A percentile compares a stretch with the other conserved stretches of the same genome.
Conservation (phyloP, 2,797 vertebrate genomes). For the Sparidentex hasta region DNA sequence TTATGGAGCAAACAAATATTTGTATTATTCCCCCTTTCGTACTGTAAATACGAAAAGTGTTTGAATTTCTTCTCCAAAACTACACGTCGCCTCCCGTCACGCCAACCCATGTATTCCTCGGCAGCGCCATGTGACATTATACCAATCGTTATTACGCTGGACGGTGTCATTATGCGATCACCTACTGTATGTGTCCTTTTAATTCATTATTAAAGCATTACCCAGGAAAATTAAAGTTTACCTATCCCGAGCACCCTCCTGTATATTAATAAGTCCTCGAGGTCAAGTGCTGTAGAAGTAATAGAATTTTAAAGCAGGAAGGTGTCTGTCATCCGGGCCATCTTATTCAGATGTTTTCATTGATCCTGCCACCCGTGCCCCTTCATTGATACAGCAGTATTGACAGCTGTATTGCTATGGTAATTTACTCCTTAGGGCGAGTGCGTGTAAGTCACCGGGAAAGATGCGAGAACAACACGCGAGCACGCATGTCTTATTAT, state of each 20-base stretch:
- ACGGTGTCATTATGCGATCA: constrained; percentile 23
- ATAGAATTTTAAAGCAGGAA: constrained; percentile 73
- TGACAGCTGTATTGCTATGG: constrained; percentile 84
- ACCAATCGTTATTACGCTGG: neutral
- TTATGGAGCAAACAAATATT: no score
- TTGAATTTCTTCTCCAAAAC: no score
- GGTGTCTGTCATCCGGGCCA: constrained; percentile 59
- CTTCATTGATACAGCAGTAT: constrained; percentile 77
- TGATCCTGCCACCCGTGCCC: constrained; percentile 79
- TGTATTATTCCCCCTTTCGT: neutral
- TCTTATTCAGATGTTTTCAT: constrained; percentile 80
- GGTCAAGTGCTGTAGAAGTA: constrained; percentile 71
- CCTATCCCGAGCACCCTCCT: constrained; percentile 26
- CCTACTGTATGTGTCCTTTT: constrained; percentile 11
- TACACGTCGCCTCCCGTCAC: neutral
- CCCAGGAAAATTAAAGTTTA: constrained; percentile 58
- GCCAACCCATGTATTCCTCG: neutral
- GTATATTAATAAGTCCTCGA: constrained; percentile 66
- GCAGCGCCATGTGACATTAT: neutral
- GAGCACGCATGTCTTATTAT: constrained; percentile 58
- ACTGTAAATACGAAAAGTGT: no score
- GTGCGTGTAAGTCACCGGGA: constrained; percentile 55
- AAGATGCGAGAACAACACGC: constrained; percentile 43
- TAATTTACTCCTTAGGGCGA: constrained; percentile 78
- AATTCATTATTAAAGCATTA: constrained; percentile 45